phyloP scores from a whole-genome alignment of 2,797 vertebrate species.

The Fundulus diaphanus region DNA sequence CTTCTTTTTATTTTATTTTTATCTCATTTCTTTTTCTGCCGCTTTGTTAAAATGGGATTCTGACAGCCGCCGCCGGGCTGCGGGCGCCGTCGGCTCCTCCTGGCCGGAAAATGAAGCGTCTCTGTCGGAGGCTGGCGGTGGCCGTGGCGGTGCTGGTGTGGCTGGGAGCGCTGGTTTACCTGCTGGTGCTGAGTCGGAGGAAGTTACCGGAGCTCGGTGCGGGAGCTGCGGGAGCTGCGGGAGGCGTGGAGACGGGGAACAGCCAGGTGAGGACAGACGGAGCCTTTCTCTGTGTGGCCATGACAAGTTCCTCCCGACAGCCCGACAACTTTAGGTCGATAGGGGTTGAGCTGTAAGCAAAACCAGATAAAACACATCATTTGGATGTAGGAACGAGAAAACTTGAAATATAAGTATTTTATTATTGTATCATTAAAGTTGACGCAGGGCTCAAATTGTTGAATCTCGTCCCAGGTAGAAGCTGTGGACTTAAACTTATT shows the following conservation, averaged over 20 bases:
- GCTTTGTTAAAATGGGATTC: conserved; percentile 35
- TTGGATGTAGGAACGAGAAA: background rate
- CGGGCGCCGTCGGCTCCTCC: conserved; percentile 69
- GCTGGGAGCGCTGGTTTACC: conserved; percentile 77
- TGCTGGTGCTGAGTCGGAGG: conserved; percentile 78
- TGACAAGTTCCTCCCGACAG: background rate
- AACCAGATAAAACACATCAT: background rate
- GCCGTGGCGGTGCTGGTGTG: conserved; percentile 76
- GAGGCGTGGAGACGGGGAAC: conserved; percentile 30
- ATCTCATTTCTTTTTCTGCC: background rate
- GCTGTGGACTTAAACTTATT: background rate
- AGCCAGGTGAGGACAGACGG: conserved; percentile 58
- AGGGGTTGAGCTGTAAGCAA: background rate
- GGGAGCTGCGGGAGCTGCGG: conserved; percentile 32
- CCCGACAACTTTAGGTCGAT: background rate
- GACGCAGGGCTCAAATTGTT: background rate
- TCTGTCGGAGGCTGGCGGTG: conserved; percentile 71
- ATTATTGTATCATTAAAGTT: background rate
- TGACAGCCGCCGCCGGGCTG: conserved; percentile 52
- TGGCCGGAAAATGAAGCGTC: conserved; percentile 69
- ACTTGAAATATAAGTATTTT: background rate
- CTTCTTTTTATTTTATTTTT: background rate
- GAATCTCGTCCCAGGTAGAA: background rate
- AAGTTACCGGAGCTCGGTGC: conserved; percentile 66
- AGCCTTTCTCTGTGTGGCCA: background rate